Percentiles rank a stretch among this genome's conserved stretches.
phyloP scores from a whole-genome alignment of 2,797 vertebrate genomes.

The Arrhamphus sclerolepis region DNA sequence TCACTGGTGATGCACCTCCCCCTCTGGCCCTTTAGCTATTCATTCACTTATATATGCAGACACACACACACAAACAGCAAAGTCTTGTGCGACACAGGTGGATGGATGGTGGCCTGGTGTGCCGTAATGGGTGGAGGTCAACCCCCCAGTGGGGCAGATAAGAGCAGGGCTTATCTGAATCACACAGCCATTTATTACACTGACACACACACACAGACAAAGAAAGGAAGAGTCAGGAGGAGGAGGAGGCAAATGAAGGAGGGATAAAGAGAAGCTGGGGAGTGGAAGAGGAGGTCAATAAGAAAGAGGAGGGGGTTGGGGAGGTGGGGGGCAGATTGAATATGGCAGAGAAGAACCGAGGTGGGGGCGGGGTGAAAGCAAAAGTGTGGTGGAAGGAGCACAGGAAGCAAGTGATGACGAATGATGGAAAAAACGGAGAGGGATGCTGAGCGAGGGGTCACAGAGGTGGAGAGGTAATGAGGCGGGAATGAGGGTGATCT shows the following conservation, averaged over 20 bases:
- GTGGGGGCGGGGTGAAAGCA: conserved; percentile 36
- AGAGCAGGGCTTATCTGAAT: conserved; percentile 77
- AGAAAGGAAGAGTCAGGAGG: conserved; percentile 24
- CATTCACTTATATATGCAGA: conserved; percentile 28
- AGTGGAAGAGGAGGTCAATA: conserved; percentile 26
- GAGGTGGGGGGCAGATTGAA: conserved; percentile 33
- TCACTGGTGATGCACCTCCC: conserved; percentile 45
- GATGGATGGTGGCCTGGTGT: conserved; percentile 64
- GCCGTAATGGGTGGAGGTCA: conserved; percentile 76
- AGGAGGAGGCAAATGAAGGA: conserved; percentile 2
- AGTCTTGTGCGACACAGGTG: conserved; percentile 44
- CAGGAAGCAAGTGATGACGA: conserved; percentile 63
- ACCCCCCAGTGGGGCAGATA: conserved; percentile 73
- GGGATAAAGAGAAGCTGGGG: background rate
- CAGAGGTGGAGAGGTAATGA: conserved; percentile 63
- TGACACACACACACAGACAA: conserved; percentile 51
- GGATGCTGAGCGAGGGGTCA: conserved; percentile 59
- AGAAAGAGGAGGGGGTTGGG: background rate
- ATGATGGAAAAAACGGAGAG: conserved; percentile 45
- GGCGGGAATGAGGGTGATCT: conserved; percentile 71
- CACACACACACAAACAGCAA: conserved; percentile 20
- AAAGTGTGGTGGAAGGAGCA: conserved; percentile 49
- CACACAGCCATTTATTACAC: conserved; percentile 71
- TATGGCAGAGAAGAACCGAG: conserved; percentile 35
- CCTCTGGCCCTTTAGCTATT: conserved; percentile 53